These are phyloP conservation scores for Agapostemon virescens DNA, from an alignment of 2,888 invertebrate species.

Conservation along the genomic window DNA sequence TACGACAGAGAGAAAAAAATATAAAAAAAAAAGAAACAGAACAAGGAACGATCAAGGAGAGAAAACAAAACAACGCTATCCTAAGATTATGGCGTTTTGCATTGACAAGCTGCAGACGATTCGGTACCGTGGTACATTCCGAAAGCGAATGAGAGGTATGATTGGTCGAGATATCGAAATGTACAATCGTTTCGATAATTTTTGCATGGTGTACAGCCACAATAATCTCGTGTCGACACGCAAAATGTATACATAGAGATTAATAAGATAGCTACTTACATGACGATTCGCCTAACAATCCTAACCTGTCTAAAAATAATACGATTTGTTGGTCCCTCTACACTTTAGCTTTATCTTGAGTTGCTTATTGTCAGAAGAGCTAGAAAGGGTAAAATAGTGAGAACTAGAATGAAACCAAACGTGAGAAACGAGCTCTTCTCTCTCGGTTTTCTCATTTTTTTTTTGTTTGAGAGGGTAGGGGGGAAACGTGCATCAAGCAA, in stretches of 20 bases:
- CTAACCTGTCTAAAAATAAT: constrained; percentile 73
- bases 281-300: constrained; percentile 79
- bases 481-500: constrained; percentile 53
- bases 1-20: not conserved
- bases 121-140: constrained; percentile 24
- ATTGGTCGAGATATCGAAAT: constrained; percentile 25
- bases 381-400: constrained; percentile 72
- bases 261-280: constrained; percentile 63
- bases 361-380: constrained; percentile 77
- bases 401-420: constrained; percentile 59
- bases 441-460: constrained; percentile 26
- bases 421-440: constrained; percentile 48
- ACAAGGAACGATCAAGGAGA: not conserved
- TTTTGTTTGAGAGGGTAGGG: not conserved
- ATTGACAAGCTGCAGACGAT: constrained; percentile 37
- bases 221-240: constrained; percentile 51
- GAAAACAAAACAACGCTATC: constrained; percentile 4
- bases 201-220: constrained; percentile 39
- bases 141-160: constrained; percentile 31
- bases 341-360: constrained; percentile 81
- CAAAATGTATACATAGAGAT: constrained; percentile 59
- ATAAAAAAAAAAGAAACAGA: not conserved
- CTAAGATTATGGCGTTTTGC: constrained; percentile 36
- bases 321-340: constrained; percentile 79
- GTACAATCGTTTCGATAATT: constrained; percentile 37